These are phyloP conservation scores for Zapornia atra DNA, from an alignment of 2,113 vertebrate genomes.

Conservation along the genomic window DNA sequence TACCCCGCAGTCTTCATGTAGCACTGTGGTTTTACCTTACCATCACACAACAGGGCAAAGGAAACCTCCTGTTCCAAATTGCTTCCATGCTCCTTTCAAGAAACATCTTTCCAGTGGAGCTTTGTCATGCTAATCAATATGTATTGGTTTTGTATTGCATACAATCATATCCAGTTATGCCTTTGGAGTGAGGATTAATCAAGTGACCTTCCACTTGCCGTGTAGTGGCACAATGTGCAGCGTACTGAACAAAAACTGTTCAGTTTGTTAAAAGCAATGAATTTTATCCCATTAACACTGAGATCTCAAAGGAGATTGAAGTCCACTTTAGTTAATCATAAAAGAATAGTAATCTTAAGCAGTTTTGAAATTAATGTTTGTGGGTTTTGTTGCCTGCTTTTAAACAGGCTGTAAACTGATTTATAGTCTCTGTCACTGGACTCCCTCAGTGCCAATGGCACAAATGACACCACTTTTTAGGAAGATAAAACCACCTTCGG, in stretches of 20 bases:
- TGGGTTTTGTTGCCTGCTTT: not conserved
- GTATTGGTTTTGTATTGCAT: not conserved
- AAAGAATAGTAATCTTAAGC: not conserved
- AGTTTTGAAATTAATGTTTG: not conserved
- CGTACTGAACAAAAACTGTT: not conserved
- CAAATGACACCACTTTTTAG: slow-evolving; percentile 42
- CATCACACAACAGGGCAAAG: not conserved
- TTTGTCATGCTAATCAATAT: not conserved
- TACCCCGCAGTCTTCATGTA: rapidly evolving
- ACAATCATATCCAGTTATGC: not conserved
- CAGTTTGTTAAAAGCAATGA: not conserved
- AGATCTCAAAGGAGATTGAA: not conserved
- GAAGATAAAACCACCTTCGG: slow-evolving; percentile 16
- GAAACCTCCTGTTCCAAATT: not conserved
- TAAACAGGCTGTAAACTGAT: slow-evolving; percentile 48
- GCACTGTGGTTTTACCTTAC: not conserved
- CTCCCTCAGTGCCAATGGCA: slow-evolving; percentile 9
- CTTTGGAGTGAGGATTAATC: not conserved
- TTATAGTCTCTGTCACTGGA: slow-evolving; percentile 20
- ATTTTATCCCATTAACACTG: not conserved
- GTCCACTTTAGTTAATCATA: not conserved
- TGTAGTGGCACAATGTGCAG: not conserved
- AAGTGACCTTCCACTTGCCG: not conserved
- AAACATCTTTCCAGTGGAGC: not conserved
- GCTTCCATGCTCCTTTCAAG: not conserved